Conservation (phyloP, 2,888 invertebrate genomes). For the Teinopalpus imperialis region DNA sequence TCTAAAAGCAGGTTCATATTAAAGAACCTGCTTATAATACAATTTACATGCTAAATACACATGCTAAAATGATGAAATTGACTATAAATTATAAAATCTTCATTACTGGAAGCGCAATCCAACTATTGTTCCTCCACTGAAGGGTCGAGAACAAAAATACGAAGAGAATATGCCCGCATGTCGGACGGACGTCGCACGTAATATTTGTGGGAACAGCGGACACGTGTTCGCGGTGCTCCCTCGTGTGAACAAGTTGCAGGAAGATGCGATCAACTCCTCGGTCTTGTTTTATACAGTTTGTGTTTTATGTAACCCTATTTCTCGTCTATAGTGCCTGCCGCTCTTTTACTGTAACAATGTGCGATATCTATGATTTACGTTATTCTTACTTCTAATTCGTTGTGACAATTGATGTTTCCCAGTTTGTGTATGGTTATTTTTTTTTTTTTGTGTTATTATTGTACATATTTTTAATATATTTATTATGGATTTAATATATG, state of each 20-base stretch:
- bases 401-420: too few species aligned
- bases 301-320: conserved; percentile 21
- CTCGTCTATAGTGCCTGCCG: not conserved
- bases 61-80: too few species aligned
- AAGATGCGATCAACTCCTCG: conserved; percentile 38
- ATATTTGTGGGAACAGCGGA: conserved; percentile 53
- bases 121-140: conserved; percentile 21
- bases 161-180: conserved; percentile 66
- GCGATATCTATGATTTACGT: too few species aligned
- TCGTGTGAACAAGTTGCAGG: conserved; percentile 61
- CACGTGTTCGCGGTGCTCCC: conserved; percentile 59
- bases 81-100: conserved; percentile 6
- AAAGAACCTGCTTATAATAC: too few species aligned
- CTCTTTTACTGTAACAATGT: too few species aligned
- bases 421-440: too few species aligned
- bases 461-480: too few species aligned
- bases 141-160: conserved; percentile 26
- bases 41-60: too few species aligned
- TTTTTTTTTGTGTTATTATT: too few species aligned
- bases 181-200: conserved; percentile 34
- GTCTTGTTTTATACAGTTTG: conserved; percentile 39
- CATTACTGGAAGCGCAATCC: conserved; percentile 24
- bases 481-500: too few species aligned
- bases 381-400: too few species aligned
- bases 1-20: too few species aligned